Evolutionary conservation across 92 coral and sea anemone genomes (phyloP), one percentile per base, ranked within the genome.

Genomic region (Metridium senile): DNA sequence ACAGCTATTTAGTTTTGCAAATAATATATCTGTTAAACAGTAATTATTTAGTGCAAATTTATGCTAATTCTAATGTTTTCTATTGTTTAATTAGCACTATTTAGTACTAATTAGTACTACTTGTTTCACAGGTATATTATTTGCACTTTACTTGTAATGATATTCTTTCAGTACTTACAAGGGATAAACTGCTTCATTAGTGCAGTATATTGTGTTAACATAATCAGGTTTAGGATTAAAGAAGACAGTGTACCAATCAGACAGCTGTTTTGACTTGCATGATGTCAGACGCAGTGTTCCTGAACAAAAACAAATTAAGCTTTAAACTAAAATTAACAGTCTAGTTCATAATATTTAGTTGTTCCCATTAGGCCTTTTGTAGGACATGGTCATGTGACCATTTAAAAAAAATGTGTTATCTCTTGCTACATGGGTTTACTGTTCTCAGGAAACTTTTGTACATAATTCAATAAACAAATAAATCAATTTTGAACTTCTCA

Each of bases 241-340:
- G 84, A 95, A 95, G 58, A 95, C 89, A 22, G 99, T 92, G 73
- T 95, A 95, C 99, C 99, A 95, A 72, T 95, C 99, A 30, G 99
- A 84, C 35, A 95, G 88, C 21, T 74, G 74, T 45, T 89, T 51
- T 26, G 88, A 82, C 47, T 83, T 84, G 74, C 99, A 95, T 11
- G 99, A 85, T 20, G 77, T 79, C n/a, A 95, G 80, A 32, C 72
- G 72, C 26, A 95, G 66, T 13, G 87, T 74, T 46, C 99, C 99
- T 95, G 58, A 21, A 68, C 68, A 74, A 28, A 35, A 61, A 11
- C 33, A 59, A 13, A 72, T 32, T 8, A 64, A 52, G 33, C 35
- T 2, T 59, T n/a, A n/a, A n/a, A n/a, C n/a, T n/a, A n/a, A n/a
- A n/a, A n/a, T n/a, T n/a, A n/a, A n/a, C n/a, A n/a, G n/a, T n/a